These are phyloP conservation scores for Taxidea taxus DNA, from an alignment of 2,113 vertebrate genomes.

Conservation along the genomic window DNA sequence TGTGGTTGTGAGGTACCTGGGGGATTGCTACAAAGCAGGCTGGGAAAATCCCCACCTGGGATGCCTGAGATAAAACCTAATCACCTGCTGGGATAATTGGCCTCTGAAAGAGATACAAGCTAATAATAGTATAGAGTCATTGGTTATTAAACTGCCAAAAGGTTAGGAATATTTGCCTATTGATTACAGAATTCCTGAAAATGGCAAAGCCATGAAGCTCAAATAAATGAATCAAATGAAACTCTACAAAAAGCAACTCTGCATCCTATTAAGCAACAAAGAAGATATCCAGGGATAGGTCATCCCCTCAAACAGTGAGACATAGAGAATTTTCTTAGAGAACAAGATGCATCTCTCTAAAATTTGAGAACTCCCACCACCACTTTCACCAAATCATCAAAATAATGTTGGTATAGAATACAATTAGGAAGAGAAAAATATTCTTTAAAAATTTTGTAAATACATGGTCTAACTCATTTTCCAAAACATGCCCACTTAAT, in stretches of 20 bases:
- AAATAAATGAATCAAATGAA: conserved; percentile 50
- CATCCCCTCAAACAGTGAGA: neutral
- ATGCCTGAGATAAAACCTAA: conserved; percentile 52
- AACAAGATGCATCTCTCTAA: neutral
- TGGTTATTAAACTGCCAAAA: conserved; percentile 53
- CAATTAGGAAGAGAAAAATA: conserved; percentile 18
- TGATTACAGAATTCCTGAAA: conserved; percentile 50
- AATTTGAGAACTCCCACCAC: neutral
- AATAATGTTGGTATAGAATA: neutral
- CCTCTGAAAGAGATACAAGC: conserved; percentile 33
- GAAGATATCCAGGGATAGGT: neutral
- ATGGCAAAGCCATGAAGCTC: conserved; percentile 23
- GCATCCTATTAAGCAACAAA: neutral
- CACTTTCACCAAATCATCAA: neutral
- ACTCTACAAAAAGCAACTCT: conserved; percentile 4
- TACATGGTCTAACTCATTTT: neutral
- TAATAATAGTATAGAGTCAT: conserved; percentile 61
- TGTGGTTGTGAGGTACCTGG: conserved; percentile 30
- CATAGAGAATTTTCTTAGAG: neutral
- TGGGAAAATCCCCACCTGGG: conserved; percentile 63
- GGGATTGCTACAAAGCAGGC: conserved; percentile 40
- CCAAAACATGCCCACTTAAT: neutral
- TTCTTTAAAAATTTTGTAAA: conserved; percentile 5
- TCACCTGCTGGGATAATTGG: conserved; percentile 61
- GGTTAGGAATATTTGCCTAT: conserved; percentile 57